Evolutionary conservation across 1,140 invertebrate species (phyloP), one percentile per base, ranked within the genome.

Genomic region (Anadara kagoshimensis): DNA sequence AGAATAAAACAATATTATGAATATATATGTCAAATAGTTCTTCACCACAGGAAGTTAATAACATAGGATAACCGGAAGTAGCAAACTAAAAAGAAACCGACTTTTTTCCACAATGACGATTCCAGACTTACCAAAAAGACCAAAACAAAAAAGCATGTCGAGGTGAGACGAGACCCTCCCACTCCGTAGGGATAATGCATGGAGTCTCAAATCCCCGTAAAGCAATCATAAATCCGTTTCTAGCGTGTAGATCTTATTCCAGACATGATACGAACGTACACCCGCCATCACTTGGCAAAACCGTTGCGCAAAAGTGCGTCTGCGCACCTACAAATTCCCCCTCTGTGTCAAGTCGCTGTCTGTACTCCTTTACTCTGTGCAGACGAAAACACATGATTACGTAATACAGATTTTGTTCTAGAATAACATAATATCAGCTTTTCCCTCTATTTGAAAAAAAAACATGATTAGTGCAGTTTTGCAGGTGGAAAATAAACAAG

Each of bases 81-180:
- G 20, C 26, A 29, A 51, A 24, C 36, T 22, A 59, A 66, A 20
- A 29, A 53, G 16, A 62, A 16, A 53, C 29, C 58, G 29, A 44
- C n/a, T 49, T 49, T 16, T 56, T 59, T 47, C 29, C 58, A 59
- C 22, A 43, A 20, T 41, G 11, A 49, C 41, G 44, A 53, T 29
- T 22, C 49, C 22, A 26, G 47, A 66, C 70, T 73, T 66, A 73
- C 70, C 70, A 73, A 73, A 73, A 66, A 73, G 70, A 64, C 70
- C 70, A 73, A 73, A 73, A 66, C 70, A 73, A 73, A 73, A 73
- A 29, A 73, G 57, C 70, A 73, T 73, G 49, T 66, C 70, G 63
- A 66, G 62, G 63, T 43, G 49, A 43, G 59, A 53, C 58, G 70
- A 73, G 62, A 61, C 59, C 53, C 70, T 65, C 70, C 70, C 63